phyloP scores from a whole-genome alignment of 2,888 invertebrate genomes.

The Muscina levida region DNA sequence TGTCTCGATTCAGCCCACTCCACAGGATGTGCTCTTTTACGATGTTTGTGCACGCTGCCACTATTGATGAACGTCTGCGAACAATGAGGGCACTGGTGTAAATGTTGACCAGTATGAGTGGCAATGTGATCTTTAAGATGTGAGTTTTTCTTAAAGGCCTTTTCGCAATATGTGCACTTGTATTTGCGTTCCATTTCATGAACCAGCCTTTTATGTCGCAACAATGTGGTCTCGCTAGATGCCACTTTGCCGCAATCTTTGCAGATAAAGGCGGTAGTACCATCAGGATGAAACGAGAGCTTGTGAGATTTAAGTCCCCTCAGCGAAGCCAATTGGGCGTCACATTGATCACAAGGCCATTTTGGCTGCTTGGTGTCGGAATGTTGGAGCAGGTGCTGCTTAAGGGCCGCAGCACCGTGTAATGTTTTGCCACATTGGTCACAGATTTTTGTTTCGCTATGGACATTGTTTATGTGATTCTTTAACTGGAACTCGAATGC shows the following conservation, averaged over 20 bases:
- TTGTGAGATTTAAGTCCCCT: constrained; percentile 34
- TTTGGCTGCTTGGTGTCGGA: constrained; percentile 29
- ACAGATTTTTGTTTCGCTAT: constrained; percentile 43
- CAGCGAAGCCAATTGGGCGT: constrained; percentile 32
- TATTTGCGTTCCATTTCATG: constrained; percentile 39
- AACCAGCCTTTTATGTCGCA: constrained; percentile 40
- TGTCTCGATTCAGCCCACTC: constrained; percentile 56
- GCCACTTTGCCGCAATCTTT: constrained; percentile 34
- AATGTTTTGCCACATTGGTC: constrained; percentile 53
- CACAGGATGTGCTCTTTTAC: constrained; percentile 59
- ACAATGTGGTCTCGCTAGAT: constrained; percentile 26
- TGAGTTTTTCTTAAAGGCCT: constrained; percentile 41
- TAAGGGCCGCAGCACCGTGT: constrained; percentile 18
- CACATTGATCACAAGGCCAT: constrained; percentile 43
- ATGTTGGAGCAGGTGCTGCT: constrained; percentile 40
- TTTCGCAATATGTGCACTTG: constrained; percentile 46
- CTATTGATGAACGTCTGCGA: constrained; percentile 62
- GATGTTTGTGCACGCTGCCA: constrained; percentile 64
- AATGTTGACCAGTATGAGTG: constrained; percentile 61
- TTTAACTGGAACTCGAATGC: constrained; percentile 46
- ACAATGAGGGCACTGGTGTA: constrained; percentile 62
- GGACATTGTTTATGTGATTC: constrained; percentile 34
- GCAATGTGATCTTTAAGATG: constrained; percentile 57
- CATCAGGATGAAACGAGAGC: constrained; percentile 34
- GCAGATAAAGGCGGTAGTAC: constrained; percentile 44